Evolutionary conservation across 2,888 invertebrate genomes (phyloP), one percentile per base, ranked within the genome.

Genomic region (Beris morrisii): DNA sequence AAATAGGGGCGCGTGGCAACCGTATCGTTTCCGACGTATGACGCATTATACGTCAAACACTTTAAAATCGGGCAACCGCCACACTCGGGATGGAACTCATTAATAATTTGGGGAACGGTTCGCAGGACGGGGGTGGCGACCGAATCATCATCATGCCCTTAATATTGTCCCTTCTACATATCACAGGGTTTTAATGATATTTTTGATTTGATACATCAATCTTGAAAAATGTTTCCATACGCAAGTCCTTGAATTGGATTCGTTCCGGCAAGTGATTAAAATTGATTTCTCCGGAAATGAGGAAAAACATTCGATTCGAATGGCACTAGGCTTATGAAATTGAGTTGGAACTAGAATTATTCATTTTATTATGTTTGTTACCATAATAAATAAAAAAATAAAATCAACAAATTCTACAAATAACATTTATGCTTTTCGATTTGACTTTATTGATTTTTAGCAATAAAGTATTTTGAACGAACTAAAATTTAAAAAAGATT

Each of bases 181-280:
- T 50, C 61, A 52, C 66, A 64, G 12, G 7, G 3, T 53, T 43
- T 31, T 68, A 61, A 68, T 65, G 63, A 66, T 68, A 57, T 52
- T 66, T 66, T 66, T 66, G 66, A 66, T 68, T 68, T 57, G 68
- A 68, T 66, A 68, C 68, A 68, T 68, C 68, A 68, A 68, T 68
- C 68, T 63, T 53, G 52, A 50, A 54, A 30, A 30, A 15, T 57
- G 64, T 46, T 63, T 58, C 56, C 46, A 15, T 43, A 38, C 22
- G 22, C 22, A 22, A 52, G 32, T 28, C 15, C 38, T 61, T 15
- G 38, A 52, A 61, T n/a, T 48, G 58, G 57, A 65, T 68, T 68
- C 66, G 68, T 66, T 57, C 57, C 66, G 68, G 61, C 50, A 52
- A 50, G 61, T 61, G 61, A 61, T 61, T 68, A 65, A 65, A 65